phyloP scores from a whole-genome alignment of 53 echinoderm and acorn worm species.

The Stichopus horrens region DNA sequence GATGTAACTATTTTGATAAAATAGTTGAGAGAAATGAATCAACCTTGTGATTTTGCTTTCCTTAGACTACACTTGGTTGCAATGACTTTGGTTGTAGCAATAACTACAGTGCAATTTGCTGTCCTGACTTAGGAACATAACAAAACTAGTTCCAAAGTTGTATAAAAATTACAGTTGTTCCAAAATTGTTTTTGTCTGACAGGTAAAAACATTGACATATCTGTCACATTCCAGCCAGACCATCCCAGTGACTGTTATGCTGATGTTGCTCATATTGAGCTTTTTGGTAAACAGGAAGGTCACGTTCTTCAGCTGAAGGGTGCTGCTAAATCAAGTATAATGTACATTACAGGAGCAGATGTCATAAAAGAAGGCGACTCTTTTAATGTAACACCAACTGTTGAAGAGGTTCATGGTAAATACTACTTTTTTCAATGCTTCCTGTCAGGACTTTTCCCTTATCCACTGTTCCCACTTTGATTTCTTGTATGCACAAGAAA shows the following conservation, averaged over 20 bases:
- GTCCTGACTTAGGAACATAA: not conserved
- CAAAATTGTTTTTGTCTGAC: slow-evolving; percentile 2
- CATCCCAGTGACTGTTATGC: slow-evolving; percentile 83
- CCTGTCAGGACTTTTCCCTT: not conserved
- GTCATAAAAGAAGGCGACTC: slow-evolving; percentile 75
- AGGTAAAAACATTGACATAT: slow-evolving; percentile 88
- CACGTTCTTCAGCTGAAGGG: slow-evolving; percentile 76
- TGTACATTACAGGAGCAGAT: slow-evolving; percentile 85
- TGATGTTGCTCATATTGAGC: slow-evolving; percentile 78
- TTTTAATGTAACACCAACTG: slow-evolving; percentile 62
- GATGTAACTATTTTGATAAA: no score
- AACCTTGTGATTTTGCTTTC: no score
- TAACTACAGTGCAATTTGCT: not conserved
- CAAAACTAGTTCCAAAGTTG: no score
- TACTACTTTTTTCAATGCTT: no score
- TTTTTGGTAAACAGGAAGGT: slow-evolving; percentile 88
- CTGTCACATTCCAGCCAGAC: slow-evolving; percentile 90
- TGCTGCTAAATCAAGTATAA: slow-evolving; percentile 79
- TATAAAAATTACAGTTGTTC: no score
- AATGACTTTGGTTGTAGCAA: not conserved
- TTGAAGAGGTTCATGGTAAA: slow-evolving; percentile 54
- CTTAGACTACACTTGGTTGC: not conserved
- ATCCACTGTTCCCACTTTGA: not conserved
- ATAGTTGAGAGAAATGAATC: no score
- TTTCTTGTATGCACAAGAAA: no score